Evolutionary conservation across 2,113 vertebrate genomes (phyloP).

Genomic region (Myotis yumanensis): DNA sequence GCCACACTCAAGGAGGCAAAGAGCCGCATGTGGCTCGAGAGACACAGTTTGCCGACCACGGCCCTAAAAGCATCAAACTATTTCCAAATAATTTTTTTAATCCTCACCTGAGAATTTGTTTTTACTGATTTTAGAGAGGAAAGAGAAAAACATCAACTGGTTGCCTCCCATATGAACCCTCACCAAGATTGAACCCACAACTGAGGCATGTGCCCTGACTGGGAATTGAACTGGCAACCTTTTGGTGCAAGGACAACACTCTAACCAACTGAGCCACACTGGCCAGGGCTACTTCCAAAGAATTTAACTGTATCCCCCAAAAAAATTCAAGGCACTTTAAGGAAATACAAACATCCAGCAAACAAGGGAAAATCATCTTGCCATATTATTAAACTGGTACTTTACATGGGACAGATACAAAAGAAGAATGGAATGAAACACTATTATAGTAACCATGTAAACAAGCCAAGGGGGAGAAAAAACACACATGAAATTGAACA

Average conservation of each 20-base stretch:
- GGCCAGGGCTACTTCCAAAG: not conserved
- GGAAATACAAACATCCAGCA: slow-evolving; percentile 33
- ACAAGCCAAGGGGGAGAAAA: not conserved
- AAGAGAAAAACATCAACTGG: not conserved
- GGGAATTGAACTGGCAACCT: not conserved
- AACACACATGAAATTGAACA: not conserved
- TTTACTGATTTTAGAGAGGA: not conserved
- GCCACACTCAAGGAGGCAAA: no score
- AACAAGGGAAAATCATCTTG: slow-evolving; percentile 47
- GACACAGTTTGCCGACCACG: no score
- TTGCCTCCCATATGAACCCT: not conserved
- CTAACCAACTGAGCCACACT: not conserved
- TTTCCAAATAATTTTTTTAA: slow-evolving; percentile 14
- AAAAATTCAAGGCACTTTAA: slow-evolving; percentile 22
- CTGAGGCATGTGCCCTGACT: not conserved
- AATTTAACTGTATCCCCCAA: slow-evolving; percentile 24
- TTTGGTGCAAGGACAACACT: not conserved
- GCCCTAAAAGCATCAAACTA: not conserved
- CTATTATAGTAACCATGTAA: not conserved
- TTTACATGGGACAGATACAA: not conserved
- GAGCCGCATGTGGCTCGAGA: no score
- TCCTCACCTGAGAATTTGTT: not conserved
- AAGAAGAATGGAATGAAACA: slow-evolving; percentile 32
- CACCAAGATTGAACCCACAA: not conserved
- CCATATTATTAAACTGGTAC: not conserved